Evolutionary conservation across 2,888 invertebrate genomes (phyloP), one percentile per base, ranked within the genome.

Genomic region (Halictus ligatus): DNA sequence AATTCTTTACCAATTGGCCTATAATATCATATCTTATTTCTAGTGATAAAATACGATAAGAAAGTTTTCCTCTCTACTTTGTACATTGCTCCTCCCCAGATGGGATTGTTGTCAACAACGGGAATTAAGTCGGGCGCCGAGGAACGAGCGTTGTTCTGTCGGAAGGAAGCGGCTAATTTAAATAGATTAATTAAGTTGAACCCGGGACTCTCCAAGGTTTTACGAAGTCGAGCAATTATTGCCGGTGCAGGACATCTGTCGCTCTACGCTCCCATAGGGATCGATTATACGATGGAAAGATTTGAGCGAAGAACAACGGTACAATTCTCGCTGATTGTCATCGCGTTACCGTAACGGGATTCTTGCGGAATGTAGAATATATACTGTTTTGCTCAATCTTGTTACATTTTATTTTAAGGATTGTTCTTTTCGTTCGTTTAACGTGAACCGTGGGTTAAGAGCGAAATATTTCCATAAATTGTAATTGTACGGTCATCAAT

Each of bases 151-250:
- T 74, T 54, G 74, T 81, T 84, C 77, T 71, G 43, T 74, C 81
- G 76, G 81, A 81, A 86, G 86, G 79, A 89, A 86, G 77, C 78
- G 80, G 86, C 82, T 90, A 86, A 90, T 90, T 90, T 90, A 88
- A 89, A 89, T 89, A 83, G 86, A 89, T 88, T 90, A 90, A 89
- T 89, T 89, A 89, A 89, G 88, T 88, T 64, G 83, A 81, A 81
- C 71, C 83, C 72, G 18, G 35, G 40, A 12, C 64, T 50, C 48
- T 72, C 72, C 43, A 21, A 35, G 80, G 81, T 85, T 81, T 87
- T 78, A 80, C 81, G 58, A 83, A 83, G 83, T 83, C 87, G 69
- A 73, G 85, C 85, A 88, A 87, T 88, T 88, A 88, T 88, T 88
- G 83, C 83, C 80, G 81, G 83, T 67, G 80, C 73, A 64, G 81